phyloP scores from a whole-genome alignment of 2,888 invertebrate species.

The Halictus quadricinctus region DNA sequence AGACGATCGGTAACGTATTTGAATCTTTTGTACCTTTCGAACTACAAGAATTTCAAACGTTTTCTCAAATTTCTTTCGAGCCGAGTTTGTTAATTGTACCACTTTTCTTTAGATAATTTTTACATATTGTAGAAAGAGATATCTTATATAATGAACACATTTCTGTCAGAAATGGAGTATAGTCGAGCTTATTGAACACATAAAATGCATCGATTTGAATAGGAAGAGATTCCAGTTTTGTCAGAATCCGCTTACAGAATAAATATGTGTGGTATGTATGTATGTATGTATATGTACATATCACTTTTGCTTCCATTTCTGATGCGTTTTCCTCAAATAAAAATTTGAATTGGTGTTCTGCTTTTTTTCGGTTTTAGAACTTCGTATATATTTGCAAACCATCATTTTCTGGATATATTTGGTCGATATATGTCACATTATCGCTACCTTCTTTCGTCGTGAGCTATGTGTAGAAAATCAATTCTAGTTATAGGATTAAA shows the following conservation, averaged over 20 bases:
- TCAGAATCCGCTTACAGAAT: constrained; percentile 30
- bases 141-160: constrained; percentile 62
- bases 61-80: constrained; percentile 25
- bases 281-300: constrained; percentile 9
- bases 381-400: neutral
- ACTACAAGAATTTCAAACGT: constrained; percentile 43
- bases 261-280: neutral
- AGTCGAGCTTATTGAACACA: constrained; percentile 58
- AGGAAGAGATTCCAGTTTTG: constrained; percentile 38
- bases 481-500: neutral
- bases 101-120: constrained; percentile 28
- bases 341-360: constrained; percentile 13
- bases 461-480: neutral
- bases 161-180: constrained; percentile 53
- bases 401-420: neutral
- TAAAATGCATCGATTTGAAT: constrained; percentile 44
- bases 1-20: constrained; percentile 53
- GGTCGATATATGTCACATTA: constrained; percentile 12
- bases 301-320: neutral
- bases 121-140: constrained; percentile 55
- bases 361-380: neutral
- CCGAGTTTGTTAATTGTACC: constrained; percentile 33
- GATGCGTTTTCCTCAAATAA: constrained; percentile 23
- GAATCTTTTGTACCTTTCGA: constrained; percentile 54
- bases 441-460: neutral